phyloP scores from a whole-genome alignment of 2,888 invertebrate species.

The Dicranocentrus wangi region DNA sequence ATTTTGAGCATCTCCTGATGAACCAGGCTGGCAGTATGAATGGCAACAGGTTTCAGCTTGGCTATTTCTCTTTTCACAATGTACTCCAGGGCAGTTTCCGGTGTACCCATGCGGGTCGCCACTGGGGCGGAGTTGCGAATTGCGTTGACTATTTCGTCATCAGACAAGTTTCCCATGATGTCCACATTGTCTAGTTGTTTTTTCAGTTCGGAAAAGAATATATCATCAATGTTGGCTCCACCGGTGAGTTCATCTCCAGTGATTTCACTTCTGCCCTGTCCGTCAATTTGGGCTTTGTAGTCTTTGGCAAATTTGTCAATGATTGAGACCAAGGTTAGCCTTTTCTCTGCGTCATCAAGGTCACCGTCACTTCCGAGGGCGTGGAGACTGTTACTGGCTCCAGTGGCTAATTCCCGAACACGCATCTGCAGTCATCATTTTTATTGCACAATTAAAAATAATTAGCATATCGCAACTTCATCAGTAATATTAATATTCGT shows the following conservation, averaged over 20 bases:
- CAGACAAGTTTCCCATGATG: background rate
- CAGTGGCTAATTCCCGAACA: too few species aligned
- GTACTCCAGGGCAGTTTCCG: slow-evolving; percentile 3
- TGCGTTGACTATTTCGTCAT: slow-evolving; percentile 7
- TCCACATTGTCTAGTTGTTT: background rate
- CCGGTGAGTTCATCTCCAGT: background rate
- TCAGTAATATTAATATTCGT: too few species aligned
- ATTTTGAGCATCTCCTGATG: slow-evolving; percentile 22
- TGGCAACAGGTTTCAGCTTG: background rate
- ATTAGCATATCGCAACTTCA: too few species aligned
- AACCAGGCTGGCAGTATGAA: background rate
- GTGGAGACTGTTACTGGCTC: too few species aligned
- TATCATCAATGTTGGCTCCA: slow-evolving; percentile 6
- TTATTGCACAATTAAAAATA: too few species aligned
- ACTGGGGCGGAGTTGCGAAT: slow-evolving; percentile 16
- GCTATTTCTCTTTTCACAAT: slow-evolving; percentile 20
- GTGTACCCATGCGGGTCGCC: slow-evolving; percentile 8
- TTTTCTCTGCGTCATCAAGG: background rate
- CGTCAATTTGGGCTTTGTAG: slow-evolving; percentile 22
- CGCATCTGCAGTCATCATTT: too few species aligned
- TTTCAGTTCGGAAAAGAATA: background rate
- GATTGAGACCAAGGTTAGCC: background rate
- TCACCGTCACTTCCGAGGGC: background rate
- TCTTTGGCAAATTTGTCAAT: slow-evolving; percentile 30
- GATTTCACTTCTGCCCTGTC: slow-evolving; percentile 14